A percentile compares a stretch with the other conserved stretches of the same genome.
Evolutionary conservation across 2,888 invertebrate species (phyloP).

Genomic region (Pristionchus entomophagus): DNA sequence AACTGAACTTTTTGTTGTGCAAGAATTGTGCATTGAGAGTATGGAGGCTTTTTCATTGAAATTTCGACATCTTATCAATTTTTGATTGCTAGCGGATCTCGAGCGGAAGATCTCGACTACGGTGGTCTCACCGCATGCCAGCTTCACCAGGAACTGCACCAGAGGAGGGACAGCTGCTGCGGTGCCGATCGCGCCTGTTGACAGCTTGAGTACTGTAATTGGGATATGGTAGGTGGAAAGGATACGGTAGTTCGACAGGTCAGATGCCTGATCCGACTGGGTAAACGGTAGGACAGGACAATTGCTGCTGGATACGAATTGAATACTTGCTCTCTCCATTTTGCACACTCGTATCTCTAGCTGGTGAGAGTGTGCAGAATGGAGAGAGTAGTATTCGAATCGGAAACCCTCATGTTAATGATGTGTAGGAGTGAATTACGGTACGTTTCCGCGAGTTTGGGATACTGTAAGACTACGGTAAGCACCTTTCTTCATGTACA

Average conservation of each 20-base stretch:
- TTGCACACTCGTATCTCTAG: too few relatives aligned
- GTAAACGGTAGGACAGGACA: background rate
- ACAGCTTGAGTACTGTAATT: constrained; percentile 63
- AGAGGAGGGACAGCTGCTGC: constrained; percentile 67
- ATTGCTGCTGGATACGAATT: too few relatives aligned
- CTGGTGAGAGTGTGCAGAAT: background rate
- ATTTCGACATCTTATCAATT: background rate
- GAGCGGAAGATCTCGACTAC: too few relatives aligned
- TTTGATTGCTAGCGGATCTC: too few relatives aligned
- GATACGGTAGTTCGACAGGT: background rate
- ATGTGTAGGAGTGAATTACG: too few relatives aligned
- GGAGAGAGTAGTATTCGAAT: background rate
- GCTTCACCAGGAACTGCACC: constrained; percentile 64
- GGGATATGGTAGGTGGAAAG: too few relatives aligned
- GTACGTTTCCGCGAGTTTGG: too few relatives aligned
- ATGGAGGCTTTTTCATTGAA: too few relatives aligned
- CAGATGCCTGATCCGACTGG: background rate
- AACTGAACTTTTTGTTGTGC: too few relatives aligned
- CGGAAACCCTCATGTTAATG: background rate
- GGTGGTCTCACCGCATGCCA: constrained; percentile 50
- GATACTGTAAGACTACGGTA: background rate
- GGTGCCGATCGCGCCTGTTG: constrained; percentile 61
- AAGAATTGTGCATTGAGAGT: too few relatives aligned
- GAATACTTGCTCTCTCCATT: too few relatives aligned
- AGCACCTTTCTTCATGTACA: constrained; percentile 54